These are phyloP conservation scores for Endotricha flammealis DNA, from an alignment of 2,888 invertebrate genomes.

Conservation along the genomic window DNA sequence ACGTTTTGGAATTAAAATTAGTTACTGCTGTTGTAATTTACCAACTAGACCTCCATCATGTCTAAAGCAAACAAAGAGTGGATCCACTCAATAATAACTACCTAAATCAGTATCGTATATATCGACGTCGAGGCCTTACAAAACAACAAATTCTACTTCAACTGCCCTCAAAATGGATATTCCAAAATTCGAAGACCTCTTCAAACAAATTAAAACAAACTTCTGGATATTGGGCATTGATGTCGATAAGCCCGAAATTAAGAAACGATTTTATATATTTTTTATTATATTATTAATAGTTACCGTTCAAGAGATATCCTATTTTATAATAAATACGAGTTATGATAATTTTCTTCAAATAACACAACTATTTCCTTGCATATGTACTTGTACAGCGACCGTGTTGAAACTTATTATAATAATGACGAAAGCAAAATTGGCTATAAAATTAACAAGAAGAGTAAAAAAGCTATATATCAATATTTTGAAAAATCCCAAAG, in stretches of 20 bases:
- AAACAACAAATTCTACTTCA: constrained; percentile 1
- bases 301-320: constrained; percentile 5
- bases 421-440: too few relatives aligned
- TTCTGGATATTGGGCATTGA: constrained; percentile 10
- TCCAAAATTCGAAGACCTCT: constrained; percentile 9
- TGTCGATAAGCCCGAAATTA: not conserved
- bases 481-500: constrained; percentile 2
- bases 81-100: too few relatives aligned
- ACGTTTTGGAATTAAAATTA: too few relatives aligned
- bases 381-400: constrained; percentile 4
- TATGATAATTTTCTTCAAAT: constrained; percentile 10
- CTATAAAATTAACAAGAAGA: too few relatives aligned
- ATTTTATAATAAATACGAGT: not conserved
- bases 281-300: not conserved
- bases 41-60: too few relatives aligned
- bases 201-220: constrained; percentile 8
- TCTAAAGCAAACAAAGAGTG: too few relatives aligned
- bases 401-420: too few relatives aligned
- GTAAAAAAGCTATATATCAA: too few relatives aligned
- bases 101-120: not conserved
- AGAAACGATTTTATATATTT: constrained; percentile 8
- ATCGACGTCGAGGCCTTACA: not conserved
- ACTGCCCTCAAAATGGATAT: constrained; percentile 5
- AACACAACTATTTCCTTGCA: constrained; percentile 8
- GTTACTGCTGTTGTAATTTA: too few relatives aligned